Percentiles rank a stretch among this genome's conserved stretches.
These are phyloP conservation scores for Drosophila trichaetosa DNA, from an alignment of 2,888 invertebrate genomes.

Conservation along the genomic window DNA sequence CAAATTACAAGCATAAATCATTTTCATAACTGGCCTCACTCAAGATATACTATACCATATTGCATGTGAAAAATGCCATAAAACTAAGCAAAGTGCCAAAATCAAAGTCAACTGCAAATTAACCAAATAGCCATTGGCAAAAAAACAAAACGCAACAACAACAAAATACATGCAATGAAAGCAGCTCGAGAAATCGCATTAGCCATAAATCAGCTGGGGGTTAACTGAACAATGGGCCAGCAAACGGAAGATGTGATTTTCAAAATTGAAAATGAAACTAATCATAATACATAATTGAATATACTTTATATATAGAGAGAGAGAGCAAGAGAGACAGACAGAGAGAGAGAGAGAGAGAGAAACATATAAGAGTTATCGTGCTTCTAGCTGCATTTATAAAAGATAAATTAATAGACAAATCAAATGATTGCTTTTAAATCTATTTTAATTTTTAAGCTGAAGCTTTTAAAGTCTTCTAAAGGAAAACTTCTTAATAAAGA, in stretches of 20 bases:
- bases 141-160: conserved; percentile 19
- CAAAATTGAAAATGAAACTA: conserved; percentile 28
- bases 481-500: not conserved
- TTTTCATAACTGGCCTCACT: conserved; percentile 70
- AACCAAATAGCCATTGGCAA: conserved; percentile 61
- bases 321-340: not conserved
- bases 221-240: conserved; percentile 42
- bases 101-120: conserved; percentile 63
- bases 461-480: not conserved
- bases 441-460: not conserved
- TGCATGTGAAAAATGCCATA: conserved; percentile 45
- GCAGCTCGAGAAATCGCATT: conserved; percentile 34
- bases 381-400: not conserved
- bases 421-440: not conserved
- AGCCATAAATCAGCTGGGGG: conserved; percentile 53
- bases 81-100: conserved; percentile 74
- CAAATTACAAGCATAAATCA: conserved; percentile 77
- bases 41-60: conserved; percentile 12
- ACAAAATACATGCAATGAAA: conserved; percentile 58
- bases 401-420: not conserved
- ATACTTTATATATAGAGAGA: not conserved
- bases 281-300: conserved; percentile 22
- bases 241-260: conserved; percentile 41
- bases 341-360: not conserved
- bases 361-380: not conserved